Conservation (phyloP, 37 sponge, comb jelly and placozoan species). For the Beroe ovata region DNA sequence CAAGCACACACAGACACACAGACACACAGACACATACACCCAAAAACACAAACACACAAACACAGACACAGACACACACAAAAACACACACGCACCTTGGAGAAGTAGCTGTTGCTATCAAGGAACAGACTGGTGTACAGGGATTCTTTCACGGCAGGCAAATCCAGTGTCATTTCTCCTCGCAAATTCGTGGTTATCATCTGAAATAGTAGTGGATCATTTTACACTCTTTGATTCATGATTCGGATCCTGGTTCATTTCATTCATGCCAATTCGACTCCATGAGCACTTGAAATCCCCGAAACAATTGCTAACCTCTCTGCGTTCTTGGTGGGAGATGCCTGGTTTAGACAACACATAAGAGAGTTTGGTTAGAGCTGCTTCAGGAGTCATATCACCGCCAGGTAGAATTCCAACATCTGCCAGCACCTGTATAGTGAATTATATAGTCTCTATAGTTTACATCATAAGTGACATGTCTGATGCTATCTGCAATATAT, state of each 20-base stretch:
- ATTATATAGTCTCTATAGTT: no score
- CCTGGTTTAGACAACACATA: constrained; percentile 74
- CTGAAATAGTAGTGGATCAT: no score
- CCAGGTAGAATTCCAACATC: constrained; percentile 85
- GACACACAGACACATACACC: no score
- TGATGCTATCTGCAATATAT: not conserved
- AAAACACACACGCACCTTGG: constrained; percentile 24
- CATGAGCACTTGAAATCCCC: no score
- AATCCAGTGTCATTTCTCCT: constrained; percentile 33
- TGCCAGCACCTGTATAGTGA: constrained; percentile 76
- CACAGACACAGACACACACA: no score
- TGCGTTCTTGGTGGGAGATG: constrained; percentile 68
- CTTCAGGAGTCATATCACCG: constrained; percentile 96
- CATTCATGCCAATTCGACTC: no score
- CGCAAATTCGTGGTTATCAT: constrained; percentile 37
- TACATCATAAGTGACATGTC: not conserved
- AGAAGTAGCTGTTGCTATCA: constrained; percentile 25
- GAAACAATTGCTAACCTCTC: constrained; percentile 57
- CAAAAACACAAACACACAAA: no score
- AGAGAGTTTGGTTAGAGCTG: constrained; percentile 93
- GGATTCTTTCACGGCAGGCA: not conserved
- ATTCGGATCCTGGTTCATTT: no score
- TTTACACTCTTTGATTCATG: no score
- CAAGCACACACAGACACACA: no score
- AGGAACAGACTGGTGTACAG: not conserved